phyloP scores from a whole-genome alignment of 2,888 invertebrate species.

The Deroplatys truncata region DNA sequence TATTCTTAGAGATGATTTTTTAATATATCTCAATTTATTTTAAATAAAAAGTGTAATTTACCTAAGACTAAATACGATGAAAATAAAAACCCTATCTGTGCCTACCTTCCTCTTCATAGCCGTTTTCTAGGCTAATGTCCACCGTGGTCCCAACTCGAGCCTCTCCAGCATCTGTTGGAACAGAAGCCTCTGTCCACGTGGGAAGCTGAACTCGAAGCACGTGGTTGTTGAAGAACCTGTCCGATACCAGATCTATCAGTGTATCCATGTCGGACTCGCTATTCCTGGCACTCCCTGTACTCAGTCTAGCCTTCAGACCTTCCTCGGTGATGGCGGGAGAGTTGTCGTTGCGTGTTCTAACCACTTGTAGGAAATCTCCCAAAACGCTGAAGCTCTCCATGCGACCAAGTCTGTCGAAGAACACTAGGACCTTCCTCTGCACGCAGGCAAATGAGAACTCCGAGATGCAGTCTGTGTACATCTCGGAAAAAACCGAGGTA shows the following conservation, averaged over 20 bases:
- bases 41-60: no score
- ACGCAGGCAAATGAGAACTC: constrained; percentile 55
- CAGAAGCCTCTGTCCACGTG: constrained; percentile 30
- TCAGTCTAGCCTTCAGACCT: constrained; percentile 29
- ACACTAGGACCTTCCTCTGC: constrained; percentile 54
- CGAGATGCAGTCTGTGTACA: constrained; percentile 54
- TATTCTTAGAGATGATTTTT: no score
- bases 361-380: constrained; percentile 50
- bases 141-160: constrained; percentile 31
- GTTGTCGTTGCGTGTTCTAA: constrained; percentile 28
- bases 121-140: constrained; percentile 35
- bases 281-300: constrained; percentile 26
- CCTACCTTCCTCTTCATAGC: constrained; percentile 34
- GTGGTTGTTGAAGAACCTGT: constrained; percentile 55
- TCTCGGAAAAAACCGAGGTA: constrained; percentile 48
- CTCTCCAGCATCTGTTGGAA: constrained; percentile 26
- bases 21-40: no score
- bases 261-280: constrained; percentile 39
- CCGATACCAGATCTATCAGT: constrained; percentile 52
- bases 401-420: constrained; percentile 52
- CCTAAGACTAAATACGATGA: no score
- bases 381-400: constrained; percentile 53
- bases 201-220: constrained; percentile 43
- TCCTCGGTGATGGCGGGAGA: constrained; percentile 24
- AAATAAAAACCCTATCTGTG: no score